Evolutionary conservation across 1,140 invertebrate genomes (phyloP), one percentile per base, ranked within the genome.

Genomic region (Liolophura sinensis): DNA sequence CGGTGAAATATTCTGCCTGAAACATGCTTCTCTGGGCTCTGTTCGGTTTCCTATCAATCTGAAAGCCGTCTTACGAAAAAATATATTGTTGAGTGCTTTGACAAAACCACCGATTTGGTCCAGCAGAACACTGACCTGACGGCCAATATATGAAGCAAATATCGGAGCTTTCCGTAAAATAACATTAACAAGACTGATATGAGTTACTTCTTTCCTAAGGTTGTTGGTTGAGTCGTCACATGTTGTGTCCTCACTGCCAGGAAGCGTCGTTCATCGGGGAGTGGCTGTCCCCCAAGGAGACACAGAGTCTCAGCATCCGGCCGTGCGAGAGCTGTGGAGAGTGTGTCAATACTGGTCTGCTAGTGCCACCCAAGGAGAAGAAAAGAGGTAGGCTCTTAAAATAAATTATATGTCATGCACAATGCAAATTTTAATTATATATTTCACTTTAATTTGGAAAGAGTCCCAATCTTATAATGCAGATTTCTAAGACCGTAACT

Each of bases 271-370:
- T 81, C 61, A 48, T 75, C 15, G 79, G 79, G 14, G 79, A 81
- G 58, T 81, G 79, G 79, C 65, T 73, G 27, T 76, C 77, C 0
- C 78, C 79, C 0, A 78, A 78, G 62, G 73, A 79, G 48, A 69
- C 74, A 18, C 78, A 81, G 60, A 64, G 59, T 20, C 12, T 77
- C 25, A 51, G 65, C 40, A 69, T 62, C 12, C 71, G 72, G 24
- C 51, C 56, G 47, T 79, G 79, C 66, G 65, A 72, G 25, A 25
- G 52, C 7, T 81, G 78, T 54, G 46, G 64, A 9, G 59, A 75
- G 57, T 57, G 71, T n/a, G 68, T 79, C 11, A 71, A 76, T 60
- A 75, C 75, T 0, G 59, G 66, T 11, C 74, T 59, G 52, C 68
- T 79, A 11, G 73, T 79, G 25, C 78, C 77, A 57, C 78, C 77